Evolutionary conservation across 2,888 invertebrate species (phyloP), one percentile per base, ranked within the genome.

Genomic region (Hololepta plana): DNA sequence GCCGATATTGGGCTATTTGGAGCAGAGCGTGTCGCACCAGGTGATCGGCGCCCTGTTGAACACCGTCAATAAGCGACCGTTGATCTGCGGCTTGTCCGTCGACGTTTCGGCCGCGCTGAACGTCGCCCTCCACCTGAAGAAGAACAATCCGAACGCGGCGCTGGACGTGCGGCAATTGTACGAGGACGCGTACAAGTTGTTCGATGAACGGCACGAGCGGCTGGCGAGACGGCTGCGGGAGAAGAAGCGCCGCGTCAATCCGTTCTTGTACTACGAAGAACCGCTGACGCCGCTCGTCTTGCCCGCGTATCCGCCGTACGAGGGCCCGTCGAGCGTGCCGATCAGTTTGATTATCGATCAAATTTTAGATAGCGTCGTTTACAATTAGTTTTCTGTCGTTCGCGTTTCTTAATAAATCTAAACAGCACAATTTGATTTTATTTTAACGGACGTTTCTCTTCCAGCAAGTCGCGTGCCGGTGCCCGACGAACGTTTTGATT

Each of bases 401-500:
- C 7, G 6, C 6, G 8, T 24, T 12, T 24, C 14, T 24, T 15
- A 7, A 6, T 2, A 3, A 23, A 14, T 12, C n/a, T 19, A 12
- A 24, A 23, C 29, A 15, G 11, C 20, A 19, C 9, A 26, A n/a
- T n/a, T n/a, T n/a, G n/a, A n/a, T n/a, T n/a, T n/a, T n/a, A n/a
- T n/a, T 27, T 22, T 30, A 20, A 25, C 20, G 11, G 12, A n/a
- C 11, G 10, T 19, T 35, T 42, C 43, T 42, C 26, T 51, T 50
- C 34, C 44, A 51, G 60, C 67, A 88, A 75, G 85, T 79, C 75
- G 95, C 49, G 98, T 98, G 44, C 90, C 95, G 14, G 96, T 99
- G 4, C 95, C 95, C 3, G 98, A 98, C 57, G 70, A 73, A 28
- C 67, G 98, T 42, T 98, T 70, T 53, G 91, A 95, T 46, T 95